Percentiles rank a stretch among this genome's conserved stretches.
These are phyloP conservation scores for Mythimna vitellina DNA, from an alignment of 2,888 invertebrate genomes.

Conservation along the genomic window DNA sequence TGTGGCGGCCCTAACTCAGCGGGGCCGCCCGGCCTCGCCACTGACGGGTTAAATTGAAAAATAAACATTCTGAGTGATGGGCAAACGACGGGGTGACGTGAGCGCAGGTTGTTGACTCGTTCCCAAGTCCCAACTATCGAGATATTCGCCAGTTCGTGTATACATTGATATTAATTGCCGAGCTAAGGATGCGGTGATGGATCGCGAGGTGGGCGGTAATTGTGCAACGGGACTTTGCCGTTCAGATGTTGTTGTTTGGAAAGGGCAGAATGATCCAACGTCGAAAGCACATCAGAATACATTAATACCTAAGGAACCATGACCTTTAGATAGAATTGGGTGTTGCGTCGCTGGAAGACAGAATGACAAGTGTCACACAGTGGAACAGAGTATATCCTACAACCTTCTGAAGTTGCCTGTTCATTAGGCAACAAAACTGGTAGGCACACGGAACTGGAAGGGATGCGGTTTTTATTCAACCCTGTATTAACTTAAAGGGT, in stretches of 20 bases:
- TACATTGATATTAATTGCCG: constrained; percentile 61
- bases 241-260: constrained; percentile 33
- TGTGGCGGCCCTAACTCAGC: constrained; percentile 89
- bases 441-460: neutral
- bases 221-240: constrained; percentile 54
- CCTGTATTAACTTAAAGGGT: neutral
- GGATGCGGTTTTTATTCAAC: neutral
- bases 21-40: constrained; percentile 73
- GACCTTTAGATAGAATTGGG: neutral
- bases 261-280: constrained; percentile 19
- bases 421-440: neutral
- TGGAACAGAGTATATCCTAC: neutral
- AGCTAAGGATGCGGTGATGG: constrained; percentile 50
- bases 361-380: constrained; percentile 4
- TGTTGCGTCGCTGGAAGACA: neutral
- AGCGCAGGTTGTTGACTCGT: constrained; percentile 81
- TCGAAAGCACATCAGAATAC: constrained; percentile 7
- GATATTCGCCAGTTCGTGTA: constrained; percentile 58
- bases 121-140: constrained; percentile 43
- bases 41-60: constrained; percentile 89
- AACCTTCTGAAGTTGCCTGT: neutral
- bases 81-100: constrained; percentile 73
- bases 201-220: constrained; percentile 57
- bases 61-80: constrained; percentile 89
- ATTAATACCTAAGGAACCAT: constrained; percentile 8